These are phyloP conservation scores for Ericerus pela DNA, from an alignment of 1,140 invertebrate genomes.

Conservation along the genomic window DNA sequence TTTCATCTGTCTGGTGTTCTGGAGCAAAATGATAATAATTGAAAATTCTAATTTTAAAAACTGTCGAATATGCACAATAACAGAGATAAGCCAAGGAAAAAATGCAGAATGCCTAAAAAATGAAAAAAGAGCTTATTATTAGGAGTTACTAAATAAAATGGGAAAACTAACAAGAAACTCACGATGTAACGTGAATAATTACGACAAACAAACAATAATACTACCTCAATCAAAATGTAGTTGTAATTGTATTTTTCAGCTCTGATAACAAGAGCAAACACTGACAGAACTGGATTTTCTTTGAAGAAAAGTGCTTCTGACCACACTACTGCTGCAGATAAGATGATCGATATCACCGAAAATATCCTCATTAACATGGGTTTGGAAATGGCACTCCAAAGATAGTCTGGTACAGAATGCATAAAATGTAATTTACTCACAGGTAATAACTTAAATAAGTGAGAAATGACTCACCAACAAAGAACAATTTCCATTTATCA, in stretches of 20 bases:
- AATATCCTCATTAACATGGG: conserved; percentile 55
- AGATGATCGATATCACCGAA: conserved; percentile 54
- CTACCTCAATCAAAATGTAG: conserved; percentile 89
- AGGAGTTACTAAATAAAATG: neutral
- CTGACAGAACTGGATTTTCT: conserved; percentile 71
- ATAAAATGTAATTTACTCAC: conserved; percentile 2
- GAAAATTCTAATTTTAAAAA: conserved; percentile 87
- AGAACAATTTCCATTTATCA: neutral
- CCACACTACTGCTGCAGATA: conserved; percentile 90
- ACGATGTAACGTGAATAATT: conserved; percentile 14
- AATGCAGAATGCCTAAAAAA: conserved; percentile 63
- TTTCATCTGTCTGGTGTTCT: conserved; percentile 96
- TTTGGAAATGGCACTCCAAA: conserved; percentile 70
- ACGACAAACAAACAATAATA: conserved; percentile 19
- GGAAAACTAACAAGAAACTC: conserved; percentile 13
- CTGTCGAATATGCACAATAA: conserved; percentile 94
- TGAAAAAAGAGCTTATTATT: conserved; percentile 1
- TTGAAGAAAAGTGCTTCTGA: conserved; percentile 97
- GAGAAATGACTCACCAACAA: neutral
- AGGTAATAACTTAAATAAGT: neutral
- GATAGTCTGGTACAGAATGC: conserved; percentile 74
- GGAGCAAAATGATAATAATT: conserved; percentile 95
- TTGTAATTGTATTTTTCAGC: conserved; percentile 66
- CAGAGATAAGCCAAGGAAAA: conserved; percentile 85
- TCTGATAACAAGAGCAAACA: conserved; percentile 87